Evolutionary conservation across 1,140 invertebrate genomes (phyloP).

Genomic region (Drosophila saltans): DNA sequence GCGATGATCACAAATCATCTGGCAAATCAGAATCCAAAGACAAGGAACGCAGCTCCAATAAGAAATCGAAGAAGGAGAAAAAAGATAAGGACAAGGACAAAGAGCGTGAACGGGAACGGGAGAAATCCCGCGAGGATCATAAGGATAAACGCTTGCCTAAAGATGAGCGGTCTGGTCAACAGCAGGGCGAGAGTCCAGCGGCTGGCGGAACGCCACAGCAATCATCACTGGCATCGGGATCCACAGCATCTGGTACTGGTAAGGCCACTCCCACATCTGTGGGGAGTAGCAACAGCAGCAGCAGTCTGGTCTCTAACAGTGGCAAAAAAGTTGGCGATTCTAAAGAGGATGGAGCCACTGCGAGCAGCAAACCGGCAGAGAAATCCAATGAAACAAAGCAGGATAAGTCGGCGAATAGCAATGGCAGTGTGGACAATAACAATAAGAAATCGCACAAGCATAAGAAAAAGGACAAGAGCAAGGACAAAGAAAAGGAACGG

Average conservation of each 20-base stretch:
- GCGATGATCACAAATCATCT: constrained; percentile 81
- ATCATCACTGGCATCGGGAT: neutral
- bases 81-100: constrained; percentile 79
- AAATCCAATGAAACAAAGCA: constrained; percentile 39
- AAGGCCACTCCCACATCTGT: constrained; percentile 67
- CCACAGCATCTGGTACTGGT: constrained; percentile 37
- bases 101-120: constrained; percentile 84
- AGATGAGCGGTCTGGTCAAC: constrained; percentile 59
- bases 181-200: constrained; percentile 43
- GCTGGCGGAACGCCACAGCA: constrained; percentile 14
- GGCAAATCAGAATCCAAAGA: constrained; percentile 82
- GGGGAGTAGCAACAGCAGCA: constrained; percentile 58
- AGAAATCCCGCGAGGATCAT: constrained; percentile 71
- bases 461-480: constrained; percentile 85
- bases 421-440: constrained; percentile 74
- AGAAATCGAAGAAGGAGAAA: constrained; percentile 84
- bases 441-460: constrained; percentile 85
- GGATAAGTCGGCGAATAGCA: constrained; percentile 65
- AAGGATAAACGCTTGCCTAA: constrained; percentile 82
- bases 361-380: constrained; percentile 38
- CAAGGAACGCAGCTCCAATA: constrained; percentile 84
- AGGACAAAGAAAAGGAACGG: constrained; percentile 83
- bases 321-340: constrained; percentile 37
- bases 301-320: constrained; percentile 35
- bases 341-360: constrained; percentile 44